Conservation (phyloP, 2,797 vertebrate genomes). For the Hapalemur alaotrensis region DNA sequence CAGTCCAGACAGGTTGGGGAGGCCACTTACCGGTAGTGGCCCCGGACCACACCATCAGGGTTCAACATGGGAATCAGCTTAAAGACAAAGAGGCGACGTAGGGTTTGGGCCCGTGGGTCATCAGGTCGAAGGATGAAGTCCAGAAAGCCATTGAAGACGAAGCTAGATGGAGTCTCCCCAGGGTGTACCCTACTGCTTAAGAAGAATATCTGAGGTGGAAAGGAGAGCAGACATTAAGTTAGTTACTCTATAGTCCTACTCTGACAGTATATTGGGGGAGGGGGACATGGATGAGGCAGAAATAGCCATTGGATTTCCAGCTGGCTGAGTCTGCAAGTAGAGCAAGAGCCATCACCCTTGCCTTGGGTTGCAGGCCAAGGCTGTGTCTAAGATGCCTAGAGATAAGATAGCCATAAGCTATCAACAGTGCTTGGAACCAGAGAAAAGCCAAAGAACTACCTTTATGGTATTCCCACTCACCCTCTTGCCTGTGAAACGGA, state of each 20-base stretch:
- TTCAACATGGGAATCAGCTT: slow-evolving; percentile 99
- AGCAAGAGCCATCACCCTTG: not conserved
- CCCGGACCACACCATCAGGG: slow-evolving; percentile 94
- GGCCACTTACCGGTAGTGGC: slow-evolving; percentile 94
- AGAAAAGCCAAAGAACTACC: not conserved
- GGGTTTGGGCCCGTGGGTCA: slow-evolving; percentile 93
- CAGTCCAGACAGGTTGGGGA: not conserved
- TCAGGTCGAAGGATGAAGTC: slow-evolving; percentile 95
- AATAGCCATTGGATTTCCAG: not conserved
- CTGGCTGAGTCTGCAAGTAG: not conserved
- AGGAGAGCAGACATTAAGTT: not conserved
- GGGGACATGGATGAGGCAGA: not conserved
- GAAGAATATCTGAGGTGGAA: slow-evolving; percentile 92
- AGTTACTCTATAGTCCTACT: not conserved
- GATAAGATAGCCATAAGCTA: not conserved
- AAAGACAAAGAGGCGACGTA: slow-evolving; percentile 96
- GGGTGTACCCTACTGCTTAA: slow-evolving; percentile 98
- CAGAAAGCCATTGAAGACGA: slow-evolving; percentile 97
- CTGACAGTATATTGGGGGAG: not conserved
- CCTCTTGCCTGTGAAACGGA: slow-evolving; percentile 91
- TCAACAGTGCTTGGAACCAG: not conserved
- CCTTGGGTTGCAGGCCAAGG: not conserved
- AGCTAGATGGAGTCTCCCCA: slow-evolving; percentile 97
- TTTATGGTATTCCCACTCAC: slow-evolving; percentile 82
- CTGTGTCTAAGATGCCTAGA: not conserved